These are phyloP conservation scores for Cosmia trapezina DNA, from an alignment of 2,888 invertebrate species.

Conservation along the genomic window DNA sequence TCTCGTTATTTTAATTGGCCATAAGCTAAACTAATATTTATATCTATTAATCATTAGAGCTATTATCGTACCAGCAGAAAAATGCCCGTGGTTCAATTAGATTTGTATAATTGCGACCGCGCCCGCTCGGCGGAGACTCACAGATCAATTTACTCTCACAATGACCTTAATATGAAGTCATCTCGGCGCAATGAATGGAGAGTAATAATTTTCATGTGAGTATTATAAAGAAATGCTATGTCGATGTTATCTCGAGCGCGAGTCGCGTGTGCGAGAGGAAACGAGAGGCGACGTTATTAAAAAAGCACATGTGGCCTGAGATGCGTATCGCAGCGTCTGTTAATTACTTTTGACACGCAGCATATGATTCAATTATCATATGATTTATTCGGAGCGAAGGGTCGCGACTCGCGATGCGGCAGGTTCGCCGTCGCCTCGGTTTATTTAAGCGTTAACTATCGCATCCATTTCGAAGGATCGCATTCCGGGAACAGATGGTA, in stretches of 20 bases:
- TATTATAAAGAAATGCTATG: constrained; percentile 86
- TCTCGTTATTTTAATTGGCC: constrained; percentile 63
- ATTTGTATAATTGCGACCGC: constrained; percentile 78
- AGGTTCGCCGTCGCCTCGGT: constrained; percentile 71
- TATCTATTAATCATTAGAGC: constrained; percentile 61
- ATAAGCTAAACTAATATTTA: constrained; percentile 61
- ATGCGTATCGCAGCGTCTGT: constrained; percentile 89
- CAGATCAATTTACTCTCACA: constrained; percentile 88
- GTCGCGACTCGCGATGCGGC: constrained; percentile 72
- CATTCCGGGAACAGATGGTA: constrained; percentile 84
- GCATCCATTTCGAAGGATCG: constrained; percentile 83
- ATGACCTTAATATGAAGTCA: constrained; percentile 88
- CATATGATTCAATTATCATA: constrained; percentile 91
- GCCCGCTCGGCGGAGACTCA: constrained; percentile 78
- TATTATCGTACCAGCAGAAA: constrained; percentile 69
- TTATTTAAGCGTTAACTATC: constrained; percentile 88
- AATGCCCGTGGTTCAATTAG: constrained; percentile 69
- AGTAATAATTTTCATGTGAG: constrained; percentile 85
- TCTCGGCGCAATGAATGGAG: constrained; percentile 78
- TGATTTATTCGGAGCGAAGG: constrained; percentile 87
- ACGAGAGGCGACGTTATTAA: constrained; percentile 86
- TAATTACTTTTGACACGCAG: constrained; percentile 90
- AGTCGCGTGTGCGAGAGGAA: constrained; percentile 86
- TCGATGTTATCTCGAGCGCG: constrained; percentile 87
- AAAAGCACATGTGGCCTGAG: constrained; percentile 89